phyloP scores from a whole-genome alignment of 23 tunicate species.

The Halocynthia aurantium region DNA sequence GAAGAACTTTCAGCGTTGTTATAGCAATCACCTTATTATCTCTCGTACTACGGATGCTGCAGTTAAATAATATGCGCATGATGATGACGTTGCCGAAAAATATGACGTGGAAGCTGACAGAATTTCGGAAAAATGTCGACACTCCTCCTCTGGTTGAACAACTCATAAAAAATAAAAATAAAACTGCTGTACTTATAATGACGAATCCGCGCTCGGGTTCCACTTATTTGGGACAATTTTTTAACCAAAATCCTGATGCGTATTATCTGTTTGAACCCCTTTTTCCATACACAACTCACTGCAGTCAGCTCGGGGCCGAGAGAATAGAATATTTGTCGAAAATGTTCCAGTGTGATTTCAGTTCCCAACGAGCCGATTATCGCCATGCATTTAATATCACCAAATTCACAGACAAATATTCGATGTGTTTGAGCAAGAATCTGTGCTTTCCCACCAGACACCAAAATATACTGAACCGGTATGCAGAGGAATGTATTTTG shows the following conservation, averaged over 20 bases:
- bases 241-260: slow-evolving; percentile 32
- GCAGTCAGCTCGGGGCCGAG: slow-evolving; percentile 25
- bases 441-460: slow-evolving; percentile 46
- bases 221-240: slow-evolving; percentile 48
- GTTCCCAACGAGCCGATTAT: slow-evolving; percentile 7
- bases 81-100: too few relatives aligned
- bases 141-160: too few relatives aligned
- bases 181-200: slow-evolving; percentile 36
- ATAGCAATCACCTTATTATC: too few relatives aligned
- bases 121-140: too few relatives aligned
- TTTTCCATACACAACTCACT: slow-evolving; percentile 59
- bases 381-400: slow-evolving; percentile 27
- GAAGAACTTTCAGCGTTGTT: too few relatives aligned
- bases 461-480: slow-evolving; percentile 14
- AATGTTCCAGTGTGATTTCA: slow-evolving; percentile 34
- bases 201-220: slow-evolving; percentile 67
- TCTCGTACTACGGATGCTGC: too few relatives aligned
- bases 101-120: too few relatives aligned
- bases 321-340: slow-evolving; percentile 15
- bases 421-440: slow-evolving; percentile 39
- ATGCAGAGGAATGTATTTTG: slow-evolving; percentile 5
- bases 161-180: background rate
- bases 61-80: too few relatives aligned
- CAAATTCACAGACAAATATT: slow-evolving; percentile 15
- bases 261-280: slow-evolving; percentile 70